Conservation (phyloP, 2,113 vertebrate species). For the Bubo blakistoni region DNA sequence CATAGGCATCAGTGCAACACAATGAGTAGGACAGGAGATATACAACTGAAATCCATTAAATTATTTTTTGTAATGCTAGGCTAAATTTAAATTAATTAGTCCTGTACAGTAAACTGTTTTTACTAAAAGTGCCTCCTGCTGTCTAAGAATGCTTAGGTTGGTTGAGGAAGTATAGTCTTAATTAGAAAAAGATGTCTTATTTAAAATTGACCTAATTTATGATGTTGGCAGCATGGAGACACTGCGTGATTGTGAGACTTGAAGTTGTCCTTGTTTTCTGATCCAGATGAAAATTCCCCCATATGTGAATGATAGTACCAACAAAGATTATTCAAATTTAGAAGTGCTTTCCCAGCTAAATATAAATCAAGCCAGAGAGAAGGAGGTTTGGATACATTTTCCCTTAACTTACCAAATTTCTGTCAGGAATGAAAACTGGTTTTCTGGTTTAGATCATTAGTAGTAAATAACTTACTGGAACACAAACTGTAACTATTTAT, state of each 20-base stretch:
- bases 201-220: constrained; percentile 25
- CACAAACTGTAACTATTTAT: too few species aligned
- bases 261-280: neutral
- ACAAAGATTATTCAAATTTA: neutral
- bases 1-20: neutral
- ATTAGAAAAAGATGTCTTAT: neutral
- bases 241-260: neutral
- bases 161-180: neutral
- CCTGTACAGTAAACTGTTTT: neutral
- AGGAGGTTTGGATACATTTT: neutral
- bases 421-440: neutral
- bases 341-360: neutral
- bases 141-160: neutral
- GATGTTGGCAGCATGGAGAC: neutral
- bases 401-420: neutral
- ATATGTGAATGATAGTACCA: neutral
- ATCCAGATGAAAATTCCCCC: neutral
- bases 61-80: neutral
- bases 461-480: too few species aligned
- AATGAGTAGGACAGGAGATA: neutral
- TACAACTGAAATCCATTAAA: neutral
- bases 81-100: neutral
- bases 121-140: neutral
- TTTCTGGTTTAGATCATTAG: neutral
- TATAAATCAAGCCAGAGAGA: neutral